Conservation (phyloP, 2,113 vertebrate genomes). For the Pavo muticus region DNA sequence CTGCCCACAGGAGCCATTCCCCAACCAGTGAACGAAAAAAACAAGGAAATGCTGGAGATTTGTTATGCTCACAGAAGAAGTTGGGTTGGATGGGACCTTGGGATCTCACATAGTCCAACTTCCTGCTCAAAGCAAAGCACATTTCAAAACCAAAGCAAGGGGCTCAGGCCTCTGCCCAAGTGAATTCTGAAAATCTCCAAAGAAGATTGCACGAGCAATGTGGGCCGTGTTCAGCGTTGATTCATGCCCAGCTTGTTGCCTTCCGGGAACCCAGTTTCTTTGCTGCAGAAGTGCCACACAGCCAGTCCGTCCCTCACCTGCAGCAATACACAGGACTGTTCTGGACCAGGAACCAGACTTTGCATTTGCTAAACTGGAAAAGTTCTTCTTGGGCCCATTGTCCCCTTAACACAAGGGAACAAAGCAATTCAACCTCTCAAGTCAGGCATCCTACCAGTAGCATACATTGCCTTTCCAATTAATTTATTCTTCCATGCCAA, state of each 20-base stretch:
- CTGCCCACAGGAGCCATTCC: too few species aligned
- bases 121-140: not conserved
- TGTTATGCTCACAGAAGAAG: not conserved
- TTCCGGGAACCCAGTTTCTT: not conserved
- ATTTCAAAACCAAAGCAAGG: not conserved
- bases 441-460: not conserved
- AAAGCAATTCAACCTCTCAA: not conserved
- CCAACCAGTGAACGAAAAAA: not conserved
- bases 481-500: not conserved
- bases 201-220: not conserved
- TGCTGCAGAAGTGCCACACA: not conserved
- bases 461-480: not conserved
- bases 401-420: not conserved
- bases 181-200: not conserved
- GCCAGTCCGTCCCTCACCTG: accelerated
- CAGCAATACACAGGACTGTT: not conserved
- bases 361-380: not conserved
- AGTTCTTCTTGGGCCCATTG: not conserved
- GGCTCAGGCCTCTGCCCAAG: not conserved
- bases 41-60: not conserved
- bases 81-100: not conserved
- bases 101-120: not conserved
- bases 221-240: not conserved
- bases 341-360: not conserved
- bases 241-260: not conserved